Evolutionary conservation across 2,797 vertebrate genomes (phyloP).

Genomic region (Arremon brunneinucha): DNA sequence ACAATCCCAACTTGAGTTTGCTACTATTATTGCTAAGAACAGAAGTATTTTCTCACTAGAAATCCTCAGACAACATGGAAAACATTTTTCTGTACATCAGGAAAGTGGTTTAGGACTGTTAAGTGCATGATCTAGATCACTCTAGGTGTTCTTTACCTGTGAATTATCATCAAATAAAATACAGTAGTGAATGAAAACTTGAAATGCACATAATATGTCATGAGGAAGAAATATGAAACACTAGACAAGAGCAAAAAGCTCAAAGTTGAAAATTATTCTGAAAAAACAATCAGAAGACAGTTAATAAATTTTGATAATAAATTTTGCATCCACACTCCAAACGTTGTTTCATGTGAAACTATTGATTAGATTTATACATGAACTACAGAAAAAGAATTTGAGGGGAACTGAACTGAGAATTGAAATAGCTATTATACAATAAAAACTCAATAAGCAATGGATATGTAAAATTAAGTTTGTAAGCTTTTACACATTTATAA

Average conservation of each 20-base stretch:
- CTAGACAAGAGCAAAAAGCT: background rate
- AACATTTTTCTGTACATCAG: background rate
- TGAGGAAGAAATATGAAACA: background rate
- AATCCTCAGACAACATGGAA: background rate
- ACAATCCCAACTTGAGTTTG: background rate
- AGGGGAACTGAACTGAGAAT: background rate
- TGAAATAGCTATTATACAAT: background rate
- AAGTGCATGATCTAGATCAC: background rate
- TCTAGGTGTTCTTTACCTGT: background rate
- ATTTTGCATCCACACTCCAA: background rate
- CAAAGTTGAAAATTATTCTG: background rate
- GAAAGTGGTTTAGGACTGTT: slow-evolving; percentile 14
- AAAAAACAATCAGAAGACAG: background rate
- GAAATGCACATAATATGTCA: background rate
- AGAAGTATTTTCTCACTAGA: slow-evolving; percentile 13
- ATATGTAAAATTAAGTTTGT: background rate
- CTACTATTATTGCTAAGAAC: background rate
- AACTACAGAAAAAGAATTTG: background rate
- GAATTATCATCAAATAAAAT: slow-evolving; percentile 1
- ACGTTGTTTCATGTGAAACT: background rate
- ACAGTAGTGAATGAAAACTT: background rate
- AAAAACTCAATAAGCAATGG: background rate
- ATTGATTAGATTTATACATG: background rate
- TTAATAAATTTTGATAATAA: background rate
- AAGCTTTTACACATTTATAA: background rate